Percentiles rank a stretch among this genome's conserved stretches.
These are phyloP conservation scores for Melinopterus prodromus DNA, from an alignment of 2,888 invertebrate species.

Conservation along the genomic window DNA sequence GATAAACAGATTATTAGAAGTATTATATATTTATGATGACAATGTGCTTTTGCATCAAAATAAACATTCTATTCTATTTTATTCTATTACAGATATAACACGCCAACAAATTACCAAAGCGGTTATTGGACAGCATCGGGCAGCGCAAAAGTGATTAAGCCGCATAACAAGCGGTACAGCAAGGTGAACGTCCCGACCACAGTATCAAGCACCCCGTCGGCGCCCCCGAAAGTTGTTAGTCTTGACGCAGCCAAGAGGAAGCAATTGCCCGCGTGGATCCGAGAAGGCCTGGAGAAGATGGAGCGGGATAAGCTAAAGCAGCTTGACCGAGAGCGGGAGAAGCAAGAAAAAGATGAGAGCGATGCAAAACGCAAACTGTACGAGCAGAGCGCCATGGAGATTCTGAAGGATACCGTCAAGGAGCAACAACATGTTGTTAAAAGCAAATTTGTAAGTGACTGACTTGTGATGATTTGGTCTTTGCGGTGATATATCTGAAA, in stretches of 20 bases:
- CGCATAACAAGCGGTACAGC: conserved; percentile 58
- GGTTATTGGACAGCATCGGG: conserved; percentile 55
- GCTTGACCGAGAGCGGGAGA: conserved; percentile 78
- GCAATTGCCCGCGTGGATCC: conserved; percentile 96
- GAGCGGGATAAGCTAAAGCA: conserved; percentile 92
- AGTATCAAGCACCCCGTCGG: conserved; percentile 43
- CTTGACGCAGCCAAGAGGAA: conserved; percentile 87
- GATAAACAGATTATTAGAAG: no score
- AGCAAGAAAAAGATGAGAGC: conserved; percentile 69
- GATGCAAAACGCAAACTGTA: conserved; percentile 64
- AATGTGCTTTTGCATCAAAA: no score
- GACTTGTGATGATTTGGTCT: background rate
- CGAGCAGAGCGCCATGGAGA: conserved; percentile 64
- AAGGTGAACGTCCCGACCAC: conserved; percentile 57
- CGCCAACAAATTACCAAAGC: conserved; percentile 41
- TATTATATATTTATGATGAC: no score
- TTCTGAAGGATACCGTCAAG: conserved; percentile 55
- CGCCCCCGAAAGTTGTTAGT: conserved; percentile 52
- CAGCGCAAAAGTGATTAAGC: conserved; percentile 55
- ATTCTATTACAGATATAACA: conserved; percentile 43
- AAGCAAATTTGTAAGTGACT: conserved; percentile 68
- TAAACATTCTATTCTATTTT: background rate
- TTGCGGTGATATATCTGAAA: conserved; percentile 8
- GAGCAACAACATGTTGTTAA: conserved; percentile 62
- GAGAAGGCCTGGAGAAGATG: conserved; percentile 97